Evolutionary conservation across 2,888 invertebrate species (phyloP).

Genomic region (Palloptera scutellata): DNA sequence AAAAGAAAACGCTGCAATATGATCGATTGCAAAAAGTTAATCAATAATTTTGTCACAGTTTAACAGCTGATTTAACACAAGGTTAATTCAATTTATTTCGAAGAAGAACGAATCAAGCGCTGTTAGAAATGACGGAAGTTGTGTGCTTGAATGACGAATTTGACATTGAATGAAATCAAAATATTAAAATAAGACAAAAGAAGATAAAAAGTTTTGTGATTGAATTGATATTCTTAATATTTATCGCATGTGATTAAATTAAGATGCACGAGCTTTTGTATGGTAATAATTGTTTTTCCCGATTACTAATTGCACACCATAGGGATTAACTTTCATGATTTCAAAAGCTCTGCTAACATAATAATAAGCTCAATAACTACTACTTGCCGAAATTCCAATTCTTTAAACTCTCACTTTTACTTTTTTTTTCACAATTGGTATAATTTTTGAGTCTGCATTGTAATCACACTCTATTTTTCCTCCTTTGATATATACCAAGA

Average conservation of each 20-base stretch:
- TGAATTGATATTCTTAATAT: too few species aligned
- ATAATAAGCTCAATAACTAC: too few species aligned
- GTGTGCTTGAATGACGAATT: background rate
- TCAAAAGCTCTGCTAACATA: too few species aligned
- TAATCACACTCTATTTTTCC: too few species aligned
- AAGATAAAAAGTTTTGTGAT: background rate
- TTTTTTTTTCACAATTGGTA: too few species aligned
- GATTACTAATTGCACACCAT: too few species aligned
- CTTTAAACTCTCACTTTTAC: background rate
- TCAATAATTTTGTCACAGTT: conserved; percentile 53
- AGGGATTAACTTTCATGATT: too few species aligned
- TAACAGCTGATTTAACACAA: conserved; percentile 55
- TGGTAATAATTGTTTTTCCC: too few species aligned
- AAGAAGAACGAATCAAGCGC: conserved; percentile 18
- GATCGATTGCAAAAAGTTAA: conserved; percentile 53
- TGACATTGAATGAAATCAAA: background rate
- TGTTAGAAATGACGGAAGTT: conserved; percentile 31
- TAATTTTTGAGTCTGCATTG: too few species aligned
- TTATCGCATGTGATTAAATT: too few species aligned
- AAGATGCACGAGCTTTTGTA: too few species aligned
- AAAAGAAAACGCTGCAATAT: conserved; percentile 38
- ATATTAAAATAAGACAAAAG: background rate
- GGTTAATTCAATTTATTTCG: conserved; percentile 28
- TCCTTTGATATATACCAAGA: background rate
- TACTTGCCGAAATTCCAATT: background rate